phyloP scores from a whole-genome alignment of 1,140 invertebrate genomes.

The Scylla paramamosain region DNA sequence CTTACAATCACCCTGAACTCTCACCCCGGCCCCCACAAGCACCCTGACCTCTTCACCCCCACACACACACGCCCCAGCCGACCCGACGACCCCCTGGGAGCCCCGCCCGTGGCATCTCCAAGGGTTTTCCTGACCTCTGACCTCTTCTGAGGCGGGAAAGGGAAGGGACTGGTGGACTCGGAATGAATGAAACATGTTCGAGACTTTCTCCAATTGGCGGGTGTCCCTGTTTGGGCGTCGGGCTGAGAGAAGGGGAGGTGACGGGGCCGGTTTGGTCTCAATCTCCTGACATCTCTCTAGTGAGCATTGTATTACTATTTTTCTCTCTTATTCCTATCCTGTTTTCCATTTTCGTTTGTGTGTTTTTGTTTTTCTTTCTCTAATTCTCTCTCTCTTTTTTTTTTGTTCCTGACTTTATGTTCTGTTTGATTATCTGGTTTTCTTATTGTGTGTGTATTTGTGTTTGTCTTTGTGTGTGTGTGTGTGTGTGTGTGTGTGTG shows the following conservation, averaged over 20 bases:
- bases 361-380: background rate
- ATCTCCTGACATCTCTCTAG: background rate
- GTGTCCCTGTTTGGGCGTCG: background rate
- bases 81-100: constrained; percentile 25
- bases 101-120: constrained; percentile 30
- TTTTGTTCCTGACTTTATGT: too few species aligned
- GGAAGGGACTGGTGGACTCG: constrained; percentile 9
- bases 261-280: background rate
- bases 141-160: background rate
- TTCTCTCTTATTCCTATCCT: background rate
- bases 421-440: background rate
- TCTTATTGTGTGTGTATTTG: background rate
- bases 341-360: background rate
- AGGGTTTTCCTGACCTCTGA: constrained; percentile 30
- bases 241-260: background rate
- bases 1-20: background rate
- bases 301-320: background rate
- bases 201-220: constrained; percentile 17
- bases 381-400: background rate
- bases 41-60: background rate
- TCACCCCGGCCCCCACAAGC: background rate
- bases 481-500: too few species aligned
- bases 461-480: too few species aligned
- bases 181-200: constrained; percentile 49
- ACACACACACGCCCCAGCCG: constrained; percentile 29